phyloP scores from a whole-genome alignment of 2,888 invertebrate genomes.

The Rhagonycha fulva region DNA sequence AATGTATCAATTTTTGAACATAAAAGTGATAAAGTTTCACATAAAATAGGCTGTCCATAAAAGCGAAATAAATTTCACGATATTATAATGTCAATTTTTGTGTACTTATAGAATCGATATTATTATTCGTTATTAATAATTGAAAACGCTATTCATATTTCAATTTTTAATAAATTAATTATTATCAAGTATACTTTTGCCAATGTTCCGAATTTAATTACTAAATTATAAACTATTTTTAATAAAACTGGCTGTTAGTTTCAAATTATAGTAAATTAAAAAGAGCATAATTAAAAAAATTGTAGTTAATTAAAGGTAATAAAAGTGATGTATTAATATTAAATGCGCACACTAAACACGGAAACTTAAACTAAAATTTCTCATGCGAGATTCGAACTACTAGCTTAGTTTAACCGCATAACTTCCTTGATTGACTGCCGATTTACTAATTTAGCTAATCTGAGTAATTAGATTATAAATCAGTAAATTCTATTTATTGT shows the following conservation, averaged over 20 bases:
- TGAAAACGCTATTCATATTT: neutral
- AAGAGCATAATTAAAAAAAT: neutral
- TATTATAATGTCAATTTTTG: neutral
- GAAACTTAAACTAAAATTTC: neutral
- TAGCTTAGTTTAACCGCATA: neutral
- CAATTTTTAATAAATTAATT: neutral
- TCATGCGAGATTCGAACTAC: neutral
- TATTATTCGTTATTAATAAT: neutral
- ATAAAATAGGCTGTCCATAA: neutral
- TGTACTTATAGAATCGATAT: neutral
- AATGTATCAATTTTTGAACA: neutral
- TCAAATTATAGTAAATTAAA: neutral
- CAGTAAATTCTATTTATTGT: neutral
- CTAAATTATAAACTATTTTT: neutral
- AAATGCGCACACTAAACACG: neutral
- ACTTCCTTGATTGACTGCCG: neutral
- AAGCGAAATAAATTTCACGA: neutral
- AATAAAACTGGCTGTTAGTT: neutral
- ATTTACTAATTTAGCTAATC: neutral
- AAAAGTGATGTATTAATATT: neutral
- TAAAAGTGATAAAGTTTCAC: neutral
- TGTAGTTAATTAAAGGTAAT: neutral
- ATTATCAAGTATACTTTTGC: neutral
- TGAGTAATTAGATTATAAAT: neutral
- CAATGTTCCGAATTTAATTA: neutral